Evolutionary conservation across 1,140 invertebrate species (phyloP).

Genomic region (Drosophila oshimai): DNA sequence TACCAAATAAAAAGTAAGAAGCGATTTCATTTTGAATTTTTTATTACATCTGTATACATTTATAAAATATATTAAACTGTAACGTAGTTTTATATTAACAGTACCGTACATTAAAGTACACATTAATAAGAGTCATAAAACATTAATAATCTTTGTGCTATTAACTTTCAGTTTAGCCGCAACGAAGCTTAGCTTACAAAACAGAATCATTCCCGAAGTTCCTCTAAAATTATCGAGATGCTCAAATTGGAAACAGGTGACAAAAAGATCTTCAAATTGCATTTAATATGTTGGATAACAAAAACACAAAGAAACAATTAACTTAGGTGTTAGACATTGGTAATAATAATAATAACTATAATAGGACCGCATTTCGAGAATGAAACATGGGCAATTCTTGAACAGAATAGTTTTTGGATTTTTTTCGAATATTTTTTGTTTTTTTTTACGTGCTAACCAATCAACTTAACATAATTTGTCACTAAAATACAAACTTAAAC

Average conservation of each 20-base stretch:
- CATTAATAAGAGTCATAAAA: constrained; percentile 51
- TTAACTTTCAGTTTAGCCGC: constrained; percentile 59
- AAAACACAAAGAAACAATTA: constrained; percentile 43
- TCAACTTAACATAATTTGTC: constrained; percentile 53
- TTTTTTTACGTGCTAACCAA: constrained; percentile 30
- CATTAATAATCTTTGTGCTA: constrained; percentile 63
- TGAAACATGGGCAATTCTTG: constrained; percentile 46
- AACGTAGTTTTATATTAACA: constrained; percentile 66
- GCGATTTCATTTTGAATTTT: constrained; percentile 29
- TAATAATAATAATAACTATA: constrained; percentile 10
- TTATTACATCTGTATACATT: constrained; percentile 73
- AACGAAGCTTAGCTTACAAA: constrained; percentile 39
- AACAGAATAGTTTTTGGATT: constrained; percentile 25
- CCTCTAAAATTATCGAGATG: neutral
- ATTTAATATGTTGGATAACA: constrained; percentile 24
- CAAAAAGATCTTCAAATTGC: constrained; percentile 18
- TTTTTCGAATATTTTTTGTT: constrained; percentile 7
- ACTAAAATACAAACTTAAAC: constrained; percentile 50
- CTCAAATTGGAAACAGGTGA: constrained; percentile 10
- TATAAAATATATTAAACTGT: constrained; percentile 76
- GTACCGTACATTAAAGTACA: constrained; percentile 68
- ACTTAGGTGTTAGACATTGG: constrained; percentile 34
- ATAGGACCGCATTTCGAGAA: constrained; percentile 60
- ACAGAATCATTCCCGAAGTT: constrained; percentile 10
- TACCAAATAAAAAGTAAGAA: too few relatives aligned